Base-by-base conservation (phyloP, 2,797 vertebrate species). In the Borostomias antarcticus region DNA sequence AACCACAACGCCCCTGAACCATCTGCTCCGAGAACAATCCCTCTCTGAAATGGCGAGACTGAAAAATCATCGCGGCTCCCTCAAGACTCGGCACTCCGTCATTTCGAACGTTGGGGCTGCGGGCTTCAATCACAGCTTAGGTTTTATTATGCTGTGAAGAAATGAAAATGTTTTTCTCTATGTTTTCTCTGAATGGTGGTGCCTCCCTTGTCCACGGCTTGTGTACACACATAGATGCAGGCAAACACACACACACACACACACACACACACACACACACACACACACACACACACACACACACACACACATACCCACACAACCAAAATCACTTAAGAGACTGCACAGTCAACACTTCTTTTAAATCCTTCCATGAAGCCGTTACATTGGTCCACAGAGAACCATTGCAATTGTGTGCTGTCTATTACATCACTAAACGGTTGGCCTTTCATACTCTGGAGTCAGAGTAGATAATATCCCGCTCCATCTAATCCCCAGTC, bases 261-360 rank as follows among this genome's bases (percentile, higher is more conserved):
- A 28, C 51, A 29, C 23, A 52, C 50, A 52, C 50, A 25, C 50
- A 52, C 50, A 52, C 50, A 52, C 50, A 52, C 50, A 21, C n/a
- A 25, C 51, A 53, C 51, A 26, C 51, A 52, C 50, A 52, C 48
- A 51, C n/a, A 21, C 48, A 53, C 51, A 23, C 19, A 53, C 23
- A 25, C 19, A 53, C 23, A 23, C 10, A 52, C 50, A 52, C 9
- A 56, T 13, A 56, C 25, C n/a, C n/a, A 61, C n/a, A 45, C 33
- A 47, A 28, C 7, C 40, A 37, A 13, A 63, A 35, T 35, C 47
- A 35, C 21, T 23, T 30, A 33, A 51, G 1, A 26, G 47, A 33
- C 26, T 28, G 4, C 7, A 26, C 11, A 59, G 23, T 59, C 52
- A 32, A 29, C 52, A 11, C 26, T 32, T 25, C 28, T 30, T 56